These are phyloP conservation scores for Hoplostethus atlanticus DNA, from an alignment of 2,797 vertebrate genomes.

Conservation along the genomic window DNA sequence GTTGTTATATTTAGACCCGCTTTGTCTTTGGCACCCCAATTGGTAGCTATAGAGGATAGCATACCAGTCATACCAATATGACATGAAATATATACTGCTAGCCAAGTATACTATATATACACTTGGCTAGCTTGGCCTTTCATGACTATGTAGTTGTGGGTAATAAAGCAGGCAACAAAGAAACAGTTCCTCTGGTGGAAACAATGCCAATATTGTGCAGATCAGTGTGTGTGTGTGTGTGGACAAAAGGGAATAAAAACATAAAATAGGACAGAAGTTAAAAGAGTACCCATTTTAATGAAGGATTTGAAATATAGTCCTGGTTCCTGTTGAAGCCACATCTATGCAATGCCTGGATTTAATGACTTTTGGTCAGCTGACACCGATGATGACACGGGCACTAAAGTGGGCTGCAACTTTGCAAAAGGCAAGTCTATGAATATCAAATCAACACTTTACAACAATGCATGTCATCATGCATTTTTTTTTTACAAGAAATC, in stretches of 20 bases:
- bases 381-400: slow-evolving; percentile 17
- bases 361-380: slow-evolving; percentile 8
- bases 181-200: too few species aligned
- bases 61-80: too few species aligned
- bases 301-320: slow-evolving; percentile 33
- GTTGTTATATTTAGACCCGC: neutral
- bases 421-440: neutral
- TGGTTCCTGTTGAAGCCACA: slow-evolving; percentile 34
- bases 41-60: slow-evolving; percentile 1
- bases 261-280: slow-evolving; percentile 11
- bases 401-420: neutral
- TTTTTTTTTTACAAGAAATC: slow-evolving; percentile 2
- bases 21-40: neutral
- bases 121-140: too few species aligned
- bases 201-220: too few species aligned
- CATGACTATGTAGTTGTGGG: too few species aligned
- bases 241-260: neutral
- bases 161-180: too few species aligned
- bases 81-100: neutral
- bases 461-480: neutral
- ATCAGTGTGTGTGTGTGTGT: too few species aligned
- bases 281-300: slow-evolving; percentile 73
- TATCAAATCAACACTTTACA: slow-evolving; percentile 32
- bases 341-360: slow-evolving; percentile 28
- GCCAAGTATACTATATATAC: too few species aligned